Evolutionary conservation across 2,113 vertebrate genomes (phyloP), one percentile per base, ranked within the genome.

Genomic region (Macquaria australasica): DNA sequence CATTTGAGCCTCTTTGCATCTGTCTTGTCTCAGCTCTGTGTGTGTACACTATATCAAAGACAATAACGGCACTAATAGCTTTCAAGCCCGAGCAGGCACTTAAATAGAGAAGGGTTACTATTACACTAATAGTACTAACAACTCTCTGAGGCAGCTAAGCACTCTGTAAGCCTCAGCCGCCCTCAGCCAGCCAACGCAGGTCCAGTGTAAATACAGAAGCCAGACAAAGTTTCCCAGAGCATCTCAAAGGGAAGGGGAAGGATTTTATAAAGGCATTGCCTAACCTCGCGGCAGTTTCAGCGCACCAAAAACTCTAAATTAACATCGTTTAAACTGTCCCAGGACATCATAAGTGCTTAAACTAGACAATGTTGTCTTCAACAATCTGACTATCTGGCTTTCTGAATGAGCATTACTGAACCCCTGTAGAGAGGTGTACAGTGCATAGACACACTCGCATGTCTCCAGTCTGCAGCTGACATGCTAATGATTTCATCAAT

Each of bases 401-500:
- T 84, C 28, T 66, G 18, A 43, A n/a, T 31, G n/a, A 77, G 67
- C 31, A 43, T 56, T 31, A 68, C 34, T 31, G 23, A 67, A 53
- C 21, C 59, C 70, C 45, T 63, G 60, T 0, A 41, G 34, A 71
- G 76, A 60, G 48, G 15, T 21, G 16, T 34, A 63, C 34, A 8
- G n/a, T 58, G 28, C 63, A 69, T 37, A 51, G 43, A 79, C 56
- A 68, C 25, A 31, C 7, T 56, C 16, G 50, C 12, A 20, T 56
- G 62, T 53, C 62, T 72, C 50, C 6, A 8, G 50, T 70, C 73
- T 63, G 83, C 86, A 88, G 86, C 88, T 86, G 85, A 85, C 82
- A 85, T 43, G 77, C 63, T 86, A 84, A 89, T 82, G 77, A 87
- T 79, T 63, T 28, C 56, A 88, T 92, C 84, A 87, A 93, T 93